Base-by-base conservation (phyloP, 2,797 vertebrate genomes). In the Perodicticus potto region DNA sequence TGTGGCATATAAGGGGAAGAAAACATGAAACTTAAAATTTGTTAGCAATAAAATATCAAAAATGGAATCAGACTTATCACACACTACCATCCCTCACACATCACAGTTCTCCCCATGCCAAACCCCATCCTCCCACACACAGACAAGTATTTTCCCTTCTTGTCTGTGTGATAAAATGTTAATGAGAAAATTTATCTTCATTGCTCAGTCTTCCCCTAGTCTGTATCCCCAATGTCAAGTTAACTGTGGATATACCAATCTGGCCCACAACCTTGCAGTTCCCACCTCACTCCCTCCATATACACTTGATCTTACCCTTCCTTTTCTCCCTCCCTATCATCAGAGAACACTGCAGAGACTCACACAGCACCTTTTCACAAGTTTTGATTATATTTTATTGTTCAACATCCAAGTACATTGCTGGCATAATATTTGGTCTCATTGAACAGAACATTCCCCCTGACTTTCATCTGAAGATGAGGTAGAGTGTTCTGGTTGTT, bases 1-100 rank as follows among this genome's bases (percentile, higher is more conserved):
- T 74, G 29, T 89, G 40, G 23, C 4, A 34, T 32, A 76, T 23
- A 77, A 86, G 32, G 27, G 5, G 43, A 55, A 25, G 27, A 37
- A 34, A 40, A 6, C 61, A 82, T 29, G 49, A 83, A 25, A 27
- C 19, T 80, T 86, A 91, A 89, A 73, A 86, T 20, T 32, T 86
- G 29, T 29, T 8, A 49, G 43, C 27, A 86, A 32, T 55, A 14
- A 76, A 81, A 83, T 6, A 87, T 80, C 23, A 77, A 83, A 86
- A 73, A 37, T 40, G 37, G 37, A 82, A 57, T 78, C 45, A 70
- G 34, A 85, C 32, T 81, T 45, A 53, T 59, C 53, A 49, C 49
- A 74, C n/a, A 76, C 23, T 70, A 17, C 40, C 16, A 45, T 70
- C 40, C 20, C 5, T 8, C 53, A 63, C 7, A 61, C 10, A 76